phyloP scores from a whole-genome alignment of 2,113 vertebrate species.

The Alectura lathami region DNA sequence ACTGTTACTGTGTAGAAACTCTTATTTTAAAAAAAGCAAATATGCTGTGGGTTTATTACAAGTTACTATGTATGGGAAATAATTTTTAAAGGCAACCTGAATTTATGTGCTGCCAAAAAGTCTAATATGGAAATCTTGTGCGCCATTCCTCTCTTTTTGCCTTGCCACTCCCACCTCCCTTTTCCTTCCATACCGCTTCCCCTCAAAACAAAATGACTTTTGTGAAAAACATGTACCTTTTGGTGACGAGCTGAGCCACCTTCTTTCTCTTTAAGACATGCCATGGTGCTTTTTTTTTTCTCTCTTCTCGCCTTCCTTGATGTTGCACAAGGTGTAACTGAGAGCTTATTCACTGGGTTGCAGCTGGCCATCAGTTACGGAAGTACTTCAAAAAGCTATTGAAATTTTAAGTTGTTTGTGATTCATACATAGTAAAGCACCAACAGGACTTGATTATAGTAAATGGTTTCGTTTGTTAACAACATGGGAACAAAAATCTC shows the following conservation, averaged over 20 bases:
- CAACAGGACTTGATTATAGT: background rate
- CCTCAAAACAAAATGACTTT: background rate
- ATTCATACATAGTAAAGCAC: background rate
- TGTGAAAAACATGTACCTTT: accelerated
- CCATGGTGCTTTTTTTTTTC: background rate
- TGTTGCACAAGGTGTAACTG: background rate
- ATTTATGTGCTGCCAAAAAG: background rate
- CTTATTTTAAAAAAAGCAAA: background rate
- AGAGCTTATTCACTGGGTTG: background rate
- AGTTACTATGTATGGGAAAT: accelerated
- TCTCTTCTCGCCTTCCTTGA: background rate
- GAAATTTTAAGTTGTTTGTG: background rate
- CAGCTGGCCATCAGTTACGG: background rate
- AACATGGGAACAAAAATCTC: background rate
- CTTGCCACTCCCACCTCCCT: background rate
- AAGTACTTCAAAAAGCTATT: background rate
- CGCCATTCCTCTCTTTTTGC: background rate
- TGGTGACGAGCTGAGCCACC: background rate
- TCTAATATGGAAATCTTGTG: accelerated
- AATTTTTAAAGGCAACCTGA: background rate
- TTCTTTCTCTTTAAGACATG: background rate
- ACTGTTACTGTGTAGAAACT: background rate
- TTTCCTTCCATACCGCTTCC: background rate
- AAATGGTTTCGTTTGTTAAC: background rate
- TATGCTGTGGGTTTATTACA: background rate